Evolutionary conservation across 2,888 invertebrate genomes (phyloP).

Genomic region (Diachrysia chrysitis): DNA sequence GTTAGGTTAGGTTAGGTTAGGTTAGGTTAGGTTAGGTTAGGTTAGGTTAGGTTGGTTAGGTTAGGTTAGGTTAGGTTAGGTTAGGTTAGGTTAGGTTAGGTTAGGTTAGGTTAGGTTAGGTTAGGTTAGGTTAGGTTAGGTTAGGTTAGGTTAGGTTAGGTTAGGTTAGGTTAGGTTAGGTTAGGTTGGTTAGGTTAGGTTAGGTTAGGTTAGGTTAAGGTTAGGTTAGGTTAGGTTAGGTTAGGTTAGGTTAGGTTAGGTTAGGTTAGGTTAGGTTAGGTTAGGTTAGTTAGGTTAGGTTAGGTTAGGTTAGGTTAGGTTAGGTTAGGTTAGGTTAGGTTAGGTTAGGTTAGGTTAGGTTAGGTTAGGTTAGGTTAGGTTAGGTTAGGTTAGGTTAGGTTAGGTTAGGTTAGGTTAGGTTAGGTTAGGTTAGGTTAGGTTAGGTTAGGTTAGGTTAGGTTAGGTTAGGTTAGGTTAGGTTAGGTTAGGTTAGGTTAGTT

Average conservation of each 20-base stretch:
- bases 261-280: conserved; percentile 43
- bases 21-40: conserved; percentile 49
- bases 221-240: conserved; percentile 31
- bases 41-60: conserved; percentile 53
- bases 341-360: conserved; percentile 50
- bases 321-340: conserved; percentile 51
- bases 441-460: conserved; percentile 50
- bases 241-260: conserved; percentile 45
- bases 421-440: conserved; percentile 49
- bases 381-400: conserved; percentile 45
- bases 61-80: conserved; percentile 53
- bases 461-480: conserved; percentile 43
- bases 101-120: conserved; percentile 48
- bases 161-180: conserved; percentile 27
- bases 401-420: conserved; percentile 50
- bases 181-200: conserved; percentile 31
- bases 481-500: conserved; percentile 46
- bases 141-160: conserved; percentile 43
- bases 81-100: conserved; percentile 53
- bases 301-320: conserved; percentile 45
- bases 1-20: conserved; percentile 25
- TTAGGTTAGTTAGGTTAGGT: conserved; percentile 43
- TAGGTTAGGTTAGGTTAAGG: conserved; percentile 31
- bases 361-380: conserved; percentile 50
- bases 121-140: conserved; percentile 36